phyloP scores from a whole-genome alignment of 2,113 vertebrate species.

The Taxidea taxus region DNA sequence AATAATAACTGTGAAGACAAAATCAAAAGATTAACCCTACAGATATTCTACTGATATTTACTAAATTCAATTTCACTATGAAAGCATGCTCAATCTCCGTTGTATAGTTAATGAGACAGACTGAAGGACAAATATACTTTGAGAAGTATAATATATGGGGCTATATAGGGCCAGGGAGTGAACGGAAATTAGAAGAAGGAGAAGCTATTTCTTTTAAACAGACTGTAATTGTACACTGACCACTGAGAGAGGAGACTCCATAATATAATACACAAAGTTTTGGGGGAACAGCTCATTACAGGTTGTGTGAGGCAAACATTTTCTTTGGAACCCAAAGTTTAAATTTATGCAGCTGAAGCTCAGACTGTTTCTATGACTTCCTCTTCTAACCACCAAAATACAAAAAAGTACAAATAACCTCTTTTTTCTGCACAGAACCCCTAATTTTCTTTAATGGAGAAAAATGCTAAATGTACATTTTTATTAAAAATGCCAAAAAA shows the following conservation, averaged over 20 bases:
- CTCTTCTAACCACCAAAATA: background rate
- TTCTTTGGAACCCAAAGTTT: background rate
- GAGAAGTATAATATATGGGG: background rate
- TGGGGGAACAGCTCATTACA: background rate
- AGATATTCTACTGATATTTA: background rate
- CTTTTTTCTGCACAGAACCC: background rate
- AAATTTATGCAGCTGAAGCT: background rate
- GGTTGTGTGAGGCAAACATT: background rate
- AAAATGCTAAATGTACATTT: background rate
- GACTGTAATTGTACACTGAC: background rate
- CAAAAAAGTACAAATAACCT: background rate
- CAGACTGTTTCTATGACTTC: background rate
- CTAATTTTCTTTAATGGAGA: background rate
- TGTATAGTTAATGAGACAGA: background rate
- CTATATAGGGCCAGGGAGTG: background rate
- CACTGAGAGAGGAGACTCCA: background rate
- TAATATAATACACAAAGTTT: background rate
- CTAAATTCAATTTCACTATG: background rate
- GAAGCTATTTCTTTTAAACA: background rate
- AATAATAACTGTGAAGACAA: slow-evolving; percentile 7
- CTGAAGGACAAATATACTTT: background rate
- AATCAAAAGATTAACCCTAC: background rate
- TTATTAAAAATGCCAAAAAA: background rate
- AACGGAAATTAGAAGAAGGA: background rate
- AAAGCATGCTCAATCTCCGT: background rate